These are phyloP conservation scores for Caenorhabditis brenneri DNA, from an alignment of 1,140 invertebrate species.

Conservation along the genomic window DNA sequence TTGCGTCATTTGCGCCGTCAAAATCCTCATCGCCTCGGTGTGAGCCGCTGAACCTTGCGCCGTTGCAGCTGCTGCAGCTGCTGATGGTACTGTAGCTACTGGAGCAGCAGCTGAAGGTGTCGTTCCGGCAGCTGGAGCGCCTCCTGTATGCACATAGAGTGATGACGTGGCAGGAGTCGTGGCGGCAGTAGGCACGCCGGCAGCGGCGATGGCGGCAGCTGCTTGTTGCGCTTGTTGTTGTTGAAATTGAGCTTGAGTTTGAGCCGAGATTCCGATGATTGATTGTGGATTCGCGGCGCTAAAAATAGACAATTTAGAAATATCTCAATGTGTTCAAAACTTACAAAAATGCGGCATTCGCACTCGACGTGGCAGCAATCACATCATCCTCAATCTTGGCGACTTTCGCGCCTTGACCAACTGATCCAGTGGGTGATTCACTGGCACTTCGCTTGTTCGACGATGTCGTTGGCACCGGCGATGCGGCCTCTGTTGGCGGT, in stretches of 20 bases:
- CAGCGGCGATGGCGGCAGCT: not conserved
- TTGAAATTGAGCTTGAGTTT: not conserved
- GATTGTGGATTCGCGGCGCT: not conserved
- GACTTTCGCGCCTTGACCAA: too few species aligned
- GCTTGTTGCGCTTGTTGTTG: not conserved
- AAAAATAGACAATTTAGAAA: not conserved
- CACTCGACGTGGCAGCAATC: not conserved
- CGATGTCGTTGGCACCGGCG: not conserved
- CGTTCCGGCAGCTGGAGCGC: not conserved
- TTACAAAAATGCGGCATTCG: not conserved
- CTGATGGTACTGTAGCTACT: not conserved
- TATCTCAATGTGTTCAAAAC: not conserved
- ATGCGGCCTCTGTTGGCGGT: not conserved
- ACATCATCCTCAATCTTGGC: not conserved
- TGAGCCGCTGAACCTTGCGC: not conserved
- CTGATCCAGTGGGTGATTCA: not conserved
- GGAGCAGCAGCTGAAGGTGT: not conserved
- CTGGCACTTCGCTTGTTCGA: not conserved
- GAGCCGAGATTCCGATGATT: constrained; percentile 1
- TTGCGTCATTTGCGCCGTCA: not conserved
- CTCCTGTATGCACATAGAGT: not conserved
- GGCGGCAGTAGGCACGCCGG: too few species aligned
- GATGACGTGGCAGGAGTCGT: not conserved
- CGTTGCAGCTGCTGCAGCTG: not conserved
- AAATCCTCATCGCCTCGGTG: not conserved